Base-by-base conservation (phyloP, 1,140 invertebrate genomes). In the Bathynomus jamesi region DNA sequence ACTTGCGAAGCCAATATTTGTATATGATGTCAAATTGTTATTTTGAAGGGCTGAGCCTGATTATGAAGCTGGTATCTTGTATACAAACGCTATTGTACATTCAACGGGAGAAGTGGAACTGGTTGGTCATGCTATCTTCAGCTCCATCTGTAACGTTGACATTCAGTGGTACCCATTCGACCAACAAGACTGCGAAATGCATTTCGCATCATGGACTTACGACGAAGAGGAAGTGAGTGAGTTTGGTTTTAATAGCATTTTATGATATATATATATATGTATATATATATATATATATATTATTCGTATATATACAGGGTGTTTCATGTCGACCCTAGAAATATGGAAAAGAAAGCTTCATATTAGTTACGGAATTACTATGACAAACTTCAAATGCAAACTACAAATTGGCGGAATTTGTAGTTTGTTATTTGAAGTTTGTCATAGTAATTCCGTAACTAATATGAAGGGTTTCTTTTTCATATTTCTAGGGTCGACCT, bases 121-220 rank as follows among this genome's bases (percentile, higher is more conserved):
- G 69, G 17, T 73, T 10, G 65, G 68, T 24, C 72, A 73, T 30
- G 46, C 72, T 28, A 61, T 73, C 30, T 71, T 72, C 68, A 46
- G 67, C 29, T 73, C 72, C 0, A 60, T 66, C 30, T 73, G 72
- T n/a, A 65, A 73, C 17, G 61, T 73, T 10, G 66, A 70, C 53
- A 70, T 73, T 25, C 67, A 71, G 32, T 73, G 65, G 28, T 73
- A 73, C 28, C 72, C 72, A 29, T 73, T 73, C 28, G 72, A 73
- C 21, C 60, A 73, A 53, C 72, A 73, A 21, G 31, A 31, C 3
- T 73, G 72, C 21, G 27, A 5, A 2, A 1, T 71, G n/a, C 10
- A 17, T n/a, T 71, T 73, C 60, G 46, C 67, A n/a, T 70, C 68
- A 7, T 73, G 72, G 72, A 61, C 72, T 5, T 71, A 73, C 62